phyloP scores from a whole-genome alignment of 2,113 vertebrate genomes.

The Vombatus ursinus region DNA sequence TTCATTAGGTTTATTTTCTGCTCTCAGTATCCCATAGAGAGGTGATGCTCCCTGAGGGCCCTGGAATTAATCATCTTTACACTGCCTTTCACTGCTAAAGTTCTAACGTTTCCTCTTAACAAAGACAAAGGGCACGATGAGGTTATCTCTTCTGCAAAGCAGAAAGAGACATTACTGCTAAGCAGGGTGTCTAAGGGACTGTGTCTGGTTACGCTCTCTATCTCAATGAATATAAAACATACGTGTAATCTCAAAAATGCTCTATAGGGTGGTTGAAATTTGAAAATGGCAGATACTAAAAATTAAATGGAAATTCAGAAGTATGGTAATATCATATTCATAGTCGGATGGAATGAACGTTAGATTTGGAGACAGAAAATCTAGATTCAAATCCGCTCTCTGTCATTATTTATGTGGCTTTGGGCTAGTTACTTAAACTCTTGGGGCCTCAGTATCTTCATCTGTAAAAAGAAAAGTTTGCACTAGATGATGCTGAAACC shows the following conservation, averaged over 20 bases:
- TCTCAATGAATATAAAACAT: not conserved
- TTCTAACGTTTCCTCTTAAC: not conserved
- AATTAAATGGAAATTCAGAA: not conserved
- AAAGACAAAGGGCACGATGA: conserved; percentile 10
- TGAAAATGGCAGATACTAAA: not conserved
- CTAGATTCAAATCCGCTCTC: not conserved
- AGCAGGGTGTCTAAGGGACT: not conserved
- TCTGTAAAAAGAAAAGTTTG: not conserved
- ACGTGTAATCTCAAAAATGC: not conserved
- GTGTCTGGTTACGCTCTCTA: not conserved
- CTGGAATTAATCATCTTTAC: no score
- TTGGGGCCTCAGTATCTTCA: not conserved
- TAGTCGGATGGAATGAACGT: not conserved
- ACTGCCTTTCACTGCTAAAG: no score
- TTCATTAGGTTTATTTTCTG: no score
- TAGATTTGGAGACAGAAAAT: not conserved
- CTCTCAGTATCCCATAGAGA: no score
- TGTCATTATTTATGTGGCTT: not conserved
- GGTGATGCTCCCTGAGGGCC: no score
- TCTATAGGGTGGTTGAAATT: not conserved
- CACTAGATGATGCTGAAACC: not conserved
- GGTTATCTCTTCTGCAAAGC: no score
- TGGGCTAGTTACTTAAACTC: not conserved
- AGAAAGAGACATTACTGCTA: not conserved
- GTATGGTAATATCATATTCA: not conserved